Evolutionary conservation across 2,113 vertebrate genomes (phyloP), one percentile per base, ranked within the genome.

Genomic region (Heterocephalus glaber): DNA sequence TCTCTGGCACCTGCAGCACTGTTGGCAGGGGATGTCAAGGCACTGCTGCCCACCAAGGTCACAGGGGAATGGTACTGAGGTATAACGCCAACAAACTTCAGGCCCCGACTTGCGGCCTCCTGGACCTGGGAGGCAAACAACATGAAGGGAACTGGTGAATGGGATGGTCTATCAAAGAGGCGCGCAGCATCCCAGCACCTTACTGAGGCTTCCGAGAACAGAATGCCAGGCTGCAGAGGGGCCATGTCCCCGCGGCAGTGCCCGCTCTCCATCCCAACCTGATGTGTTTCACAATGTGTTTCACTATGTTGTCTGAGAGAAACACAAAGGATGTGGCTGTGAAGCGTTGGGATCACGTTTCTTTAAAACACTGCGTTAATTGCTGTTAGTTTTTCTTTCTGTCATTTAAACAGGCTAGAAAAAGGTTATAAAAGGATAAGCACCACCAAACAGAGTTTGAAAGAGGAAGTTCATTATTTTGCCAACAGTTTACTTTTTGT

Each of bases 81-180:
- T 91, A 99, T 97, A 74, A 99, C 99, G 65, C 99, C 99, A n/a
- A 99, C 98, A 88, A 99, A 99, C 96, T 99, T 98, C 98, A 99
- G 98, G 82, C 99, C 99, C 96, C 98, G 99, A 96, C 99, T 99
- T 16, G 99, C 99, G 14, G 99, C 99, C 91, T 99, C 99, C 98
- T 99, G 99, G 98, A 99, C 98, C 99, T 99, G 98, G 98, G 98
- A 98, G 97, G 96, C 66, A 97, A 96, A 96, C 94, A 88, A 97
- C 61, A 92, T 0, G 60, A 68, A 94, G 65, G 52, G 30, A 22
- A 44, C 2, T 1, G 0, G 63, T 96, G 56, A 95, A 35, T 11
- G 13, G 33, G 52, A 60, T 2, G 33, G 30, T 66, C 56, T 7
- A 3, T 2, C 33, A 52, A 26, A 38, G 44, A 3, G 4, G 9